A percentile compares a stretch with the other conserved stretches of the same genome.
phyloP scores from a whole-genome alignment of 2,797 vertebrate species.

The Sciurus vulgaris region DNA sequence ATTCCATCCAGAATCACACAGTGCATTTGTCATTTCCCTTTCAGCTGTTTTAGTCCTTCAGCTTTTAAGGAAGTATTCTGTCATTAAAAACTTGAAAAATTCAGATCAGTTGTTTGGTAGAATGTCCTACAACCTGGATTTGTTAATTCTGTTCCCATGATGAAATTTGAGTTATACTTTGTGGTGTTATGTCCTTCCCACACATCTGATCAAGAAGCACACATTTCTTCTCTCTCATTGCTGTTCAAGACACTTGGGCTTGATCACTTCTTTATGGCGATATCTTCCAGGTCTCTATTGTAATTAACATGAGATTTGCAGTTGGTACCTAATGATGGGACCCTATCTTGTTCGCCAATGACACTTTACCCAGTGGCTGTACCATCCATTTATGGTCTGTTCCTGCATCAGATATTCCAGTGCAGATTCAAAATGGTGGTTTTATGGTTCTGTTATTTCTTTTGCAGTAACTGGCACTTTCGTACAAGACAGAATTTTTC shows the following conservation, averaged over 20 bases:
- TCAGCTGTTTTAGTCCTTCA: not conserved
- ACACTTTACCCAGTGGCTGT: not conserved
- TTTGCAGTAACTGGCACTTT: not conserved
- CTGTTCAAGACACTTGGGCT: not conserved
- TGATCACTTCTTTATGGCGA: not conserved
- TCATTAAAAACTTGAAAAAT: slow-evolving; percentile 26
- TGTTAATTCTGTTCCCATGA: not conserved
- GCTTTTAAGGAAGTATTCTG: not conserved
- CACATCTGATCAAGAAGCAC: not conserved
- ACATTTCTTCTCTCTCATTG: not conserved
- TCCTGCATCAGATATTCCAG: not conserved
- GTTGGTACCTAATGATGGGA: not conserved
- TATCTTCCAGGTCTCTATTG: not conserved
- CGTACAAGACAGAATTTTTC: not conserved
- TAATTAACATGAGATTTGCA: not conserved
- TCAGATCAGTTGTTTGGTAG: not conserved
- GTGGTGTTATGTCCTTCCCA: not conserved
- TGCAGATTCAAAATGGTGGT: not conserved
- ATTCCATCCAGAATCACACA: not conserved
- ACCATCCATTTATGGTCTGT: not conserved
- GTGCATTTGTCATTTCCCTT: not conserved
- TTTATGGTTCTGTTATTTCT: not conserved
- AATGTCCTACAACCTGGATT: not conserved
- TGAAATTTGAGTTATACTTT: not conserved
- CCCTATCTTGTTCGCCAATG: not conserved